Conservation (phyloP, 2,888 invertebrate genomes). For the Tachystola acroxantha region DNA sequence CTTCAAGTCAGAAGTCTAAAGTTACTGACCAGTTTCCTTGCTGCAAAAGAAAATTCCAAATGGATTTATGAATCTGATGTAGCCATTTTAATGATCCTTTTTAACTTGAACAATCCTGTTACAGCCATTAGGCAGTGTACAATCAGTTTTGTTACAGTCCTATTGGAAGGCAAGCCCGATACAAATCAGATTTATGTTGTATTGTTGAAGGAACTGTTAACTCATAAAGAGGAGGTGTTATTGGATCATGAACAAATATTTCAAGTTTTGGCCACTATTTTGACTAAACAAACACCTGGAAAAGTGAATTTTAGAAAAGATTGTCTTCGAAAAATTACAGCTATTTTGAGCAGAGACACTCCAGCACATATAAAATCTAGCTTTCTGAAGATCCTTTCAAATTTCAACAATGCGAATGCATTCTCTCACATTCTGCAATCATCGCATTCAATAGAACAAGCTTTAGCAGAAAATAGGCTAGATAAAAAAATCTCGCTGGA, state of each 20-base stretch:
- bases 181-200: conserved; percentile 56
- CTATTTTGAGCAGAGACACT: conserved; percentile 46
- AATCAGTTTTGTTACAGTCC: conserved; percentile 67
- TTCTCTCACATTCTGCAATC: conserved; percentile 53
- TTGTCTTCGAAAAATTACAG: conserved; percentile 50
- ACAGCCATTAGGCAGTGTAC: conserved; percentile 74
- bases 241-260: conserved; percentile 83
- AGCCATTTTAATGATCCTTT: conserved; percentile 74
- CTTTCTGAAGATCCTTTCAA: conserved; percentile 60
- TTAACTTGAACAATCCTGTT: conserved; percentile 74
- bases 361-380: conserved; percentile 68
- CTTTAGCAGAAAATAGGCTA: conserved; percentile 32
- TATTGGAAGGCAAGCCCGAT: conserved; percentile 43
- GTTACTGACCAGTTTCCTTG: conserved; percentile 45
- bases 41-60: conserved; percentile 34
- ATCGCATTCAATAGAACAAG: conserved; percentile 37
- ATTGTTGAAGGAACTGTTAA: conserved; percentile 63
- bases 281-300: conserved; percentile 74
- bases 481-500: conserved; percentile 50
- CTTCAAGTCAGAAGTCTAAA: conserved; percentile 74
- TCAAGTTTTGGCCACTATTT: conserved; percentile 79
- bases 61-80: conserved; percentile 65
- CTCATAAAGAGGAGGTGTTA: conserved; percentile 77
- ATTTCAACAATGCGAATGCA: conserved; percentile 63
- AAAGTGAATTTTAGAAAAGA: conserved; percentile 55